phyloP scores from a whole-genome alignment of 2,888 invertebrate species.

The Eurytoma adleriae region DNA sequence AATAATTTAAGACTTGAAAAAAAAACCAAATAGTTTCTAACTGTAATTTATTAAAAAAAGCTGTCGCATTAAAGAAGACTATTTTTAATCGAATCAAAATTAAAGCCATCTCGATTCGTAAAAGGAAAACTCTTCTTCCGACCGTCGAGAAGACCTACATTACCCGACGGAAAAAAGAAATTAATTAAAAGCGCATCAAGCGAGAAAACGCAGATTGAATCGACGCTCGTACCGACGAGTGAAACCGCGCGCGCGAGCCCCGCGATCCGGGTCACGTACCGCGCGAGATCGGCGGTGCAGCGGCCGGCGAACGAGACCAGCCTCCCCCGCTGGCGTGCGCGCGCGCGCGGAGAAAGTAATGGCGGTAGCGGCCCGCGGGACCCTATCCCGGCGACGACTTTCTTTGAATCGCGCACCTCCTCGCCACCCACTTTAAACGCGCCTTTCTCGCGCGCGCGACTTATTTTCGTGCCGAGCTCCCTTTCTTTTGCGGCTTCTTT shows the following conservation, averaged over 20 bases:
- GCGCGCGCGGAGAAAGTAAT: slow-evolving; percentile 44
- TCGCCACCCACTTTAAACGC: slow-evolving; percentile 35
- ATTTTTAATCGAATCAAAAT: too few species aligned
- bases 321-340: slow-evolving; percentile 29
- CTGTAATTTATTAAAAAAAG: too few species aligned
- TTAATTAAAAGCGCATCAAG: background rate
- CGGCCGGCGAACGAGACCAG: slow-evolving; percentile 34
- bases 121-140: background rate
- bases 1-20: too few species aligned
- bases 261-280: slow-evolving; percentile 50
- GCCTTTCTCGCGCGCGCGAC: slow-evolving; percentile 37
- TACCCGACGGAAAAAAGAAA: background rate
- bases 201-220: background rate
- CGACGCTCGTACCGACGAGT: background rate
- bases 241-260: background rate
- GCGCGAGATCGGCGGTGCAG: slow-evolving; percentile 26
- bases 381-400: slow-evolving; percentile 29
- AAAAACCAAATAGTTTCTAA: too few species aligned
- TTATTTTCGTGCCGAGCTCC: slow-evolving; percentile 28
- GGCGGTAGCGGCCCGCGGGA: background rate
- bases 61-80: too few species aligned
- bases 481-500: slow-evolving; percentile 14
- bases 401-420: slow-evolving; percentile 27
- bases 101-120: too few species aligned
- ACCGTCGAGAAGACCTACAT: background rate